These are phyloP conservation scores for Pseudomyrmex pallidus DNA, from an alignment of 1,140 invertebrate species.

Conservation along the genomic window DNA sequence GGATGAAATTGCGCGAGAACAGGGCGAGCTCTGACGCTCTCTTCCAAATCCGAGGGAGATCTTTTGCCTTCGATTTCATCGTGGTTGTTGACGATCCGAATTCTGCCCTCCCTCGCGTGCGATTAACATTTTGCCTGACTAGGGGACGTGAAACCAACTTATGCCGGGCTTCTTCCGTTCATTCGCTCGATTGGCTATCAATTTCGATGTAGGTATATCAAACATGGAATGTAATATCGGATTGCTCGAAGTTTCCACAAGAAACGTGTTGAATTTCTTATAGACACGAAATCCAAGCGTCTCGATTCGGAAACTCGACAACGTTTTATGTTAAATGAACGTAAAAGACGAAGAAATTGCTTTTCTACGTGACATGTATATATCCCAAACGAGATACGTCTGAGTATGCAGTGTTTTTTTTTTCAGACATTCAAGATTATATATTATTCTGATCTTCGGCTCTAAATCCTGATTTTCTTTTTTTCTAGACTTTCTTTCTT, in stretches of 20 bases:
- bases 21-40: conserved; percentile 42
- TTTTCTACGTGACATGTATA: too few relatives aligned
- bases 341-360: background rate
- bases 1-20: conserved; percentile 49
- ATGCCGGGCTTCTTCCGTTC: background rate
- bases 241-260: conserved; percentile 5
- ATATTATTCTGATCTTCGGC: too few relatives aligned
- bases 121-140: conserved; percentile 50
- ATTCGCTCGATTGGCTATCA: conserved; percentile 58
- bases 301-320: conserved; percentile 1
- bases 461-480: too few relatives aligned
- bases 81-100: background rate
- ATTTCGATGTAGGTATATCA: conserved; percentile 38
- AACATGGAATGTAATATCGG: conserved; percentile 39
- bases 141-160: conserved; percentile 32
- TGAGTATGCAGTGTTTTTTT: too few relatives aligned
- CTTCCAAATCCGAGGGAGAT: conserved; percentile 6
- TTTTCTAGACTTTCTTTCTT: too few relatives aligned
- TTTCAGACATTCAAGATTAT: too few relatives aligned
- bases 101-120: conserved; percentile 4
- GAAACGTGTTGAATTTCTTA: background rate
- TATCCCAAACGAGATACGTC: background rate
- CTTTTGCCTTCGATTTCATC: conserved; percentile 50
- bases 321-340: background rate
- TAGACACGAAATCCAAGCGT: conserved; percentile 9